Conservation (phyloP, 2,888 invertebrate genomes). For the Sipha maydis region DNA sequence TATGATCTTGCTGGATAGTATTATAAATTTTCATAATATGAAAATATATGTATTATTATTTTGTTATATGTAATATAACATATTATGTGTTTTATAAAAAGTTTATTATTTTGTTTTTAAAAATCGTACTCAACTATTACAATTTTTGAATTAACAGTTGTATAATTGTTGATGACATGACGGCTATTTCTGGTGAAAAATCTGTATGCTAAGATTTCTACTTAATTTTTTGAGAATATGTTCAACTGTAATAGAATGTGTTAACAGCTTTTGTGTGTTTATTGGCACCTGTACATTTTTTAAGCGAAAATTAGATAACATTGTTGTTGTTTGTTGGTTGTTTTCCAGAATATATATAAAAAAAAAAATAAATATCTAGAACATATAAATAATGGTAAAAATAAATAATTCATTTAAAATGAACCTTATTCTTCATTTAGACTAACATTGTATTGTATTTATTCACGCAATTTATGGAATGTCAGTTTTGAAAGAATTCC, state of each 20-base stretch:
- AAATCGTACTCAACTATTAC: not conserved
- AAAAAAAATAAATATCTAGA: not conserved
- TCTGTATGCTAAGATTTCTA: not conserved
- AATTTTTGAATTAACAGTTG: not conserved
- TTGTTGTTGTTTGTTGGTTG: slow-evolving; percentile 25
- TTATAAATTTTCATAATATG: not conserved
- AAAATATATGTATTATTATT: too few species aligned
- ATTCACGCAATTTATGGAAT: not conserved
- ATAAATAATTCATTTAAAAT: not conserved
- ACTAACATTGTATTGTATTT: not conserved
- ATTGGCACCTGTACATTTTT: slow-evolving; percentile 36
- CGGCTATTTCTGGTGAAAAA: not conserved
- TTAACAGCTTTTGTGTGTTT: slow-evolving; percentile 14
- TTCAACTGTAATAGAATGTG: slow-evolving; percentile 3
- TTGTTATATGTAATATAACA: too few species aligned
- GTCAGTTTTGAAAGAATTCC: not conserved
- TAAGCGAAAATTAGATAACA: slow-evolving; percentile 22
- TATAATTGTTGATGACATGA: not conserved
- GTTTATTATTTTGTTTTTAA: not conserved
- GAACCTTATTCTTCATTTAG: not conserved
- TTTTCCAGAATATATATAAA: slow-evolving; percentile 6
- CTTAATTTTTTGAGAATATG: slow-evolving; percentile 23
- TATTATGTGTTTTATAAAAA: not conserved
- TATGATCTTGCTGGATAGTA: not conserved
- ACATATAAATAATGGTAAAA: not conserved